Base-by-base conservation (phyloP, 2,888 invertebrate species). In the Campoplex nolae region DNA sequence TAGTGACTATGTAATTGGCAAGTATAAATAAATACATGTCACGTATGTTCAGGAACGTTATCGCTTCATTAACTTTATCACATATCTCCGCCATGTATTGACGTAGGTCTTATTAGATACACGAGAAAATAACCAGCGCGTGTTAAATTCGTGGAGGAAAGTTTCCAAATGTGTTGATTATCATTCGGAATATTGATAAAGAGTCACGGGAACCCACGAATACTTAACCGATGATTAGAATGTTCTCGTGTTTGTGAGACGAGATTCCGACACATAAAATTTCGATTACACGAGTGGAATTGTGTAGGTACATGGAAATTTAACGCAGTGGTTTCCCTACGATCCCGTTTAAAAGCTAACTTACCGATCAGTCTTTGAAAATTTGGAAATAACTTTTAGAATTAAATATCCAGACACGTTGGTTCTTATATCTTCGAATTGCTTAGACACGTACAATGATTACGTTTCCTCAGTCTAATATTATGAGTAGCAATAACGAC, bases 91-190 rank as follows among this genome's bases (percentile, higher is more conserved):
- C 51, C 73, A 58, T 56, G 67, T 62, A 77, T 82, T 67, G 45
- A 65, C 65, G 18, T 54, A 68, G 54, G 68, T 68, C 62, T 62
- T 62, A 45, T 78, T 68, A 38, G 70, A 13, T 74, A 54, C 56
- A 42, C 16, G 73, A 74, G 51, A 85, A 77, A 38, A 56, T 77
- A 74, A 58, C 76, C 77, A 65, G 62, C 79, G 58, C 77, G 65
- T 35, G 77, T 56, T 56, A 9, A 54, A 58, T 73, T 77, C 71
- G 68, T 51, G 65, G 32, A 58, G 82, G 74, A 82, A 82, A 82
- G 62, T 82, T 85, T 67, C 82, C 28, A 74, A 81, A 71, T 71
- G 70, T 76, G 80, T 68, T 70, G 70, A 84, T 84, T 65, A 79
- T 0, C 42, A 48, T 11, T 48, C 8, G 18, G 11, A 62, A 4